A percentile compares a stretch with the other conserved stretches of the same genome.
phyloP scores from a whole-genome alignment of 2,113 vertebrate species.

The Numida meleagris region DNA sequence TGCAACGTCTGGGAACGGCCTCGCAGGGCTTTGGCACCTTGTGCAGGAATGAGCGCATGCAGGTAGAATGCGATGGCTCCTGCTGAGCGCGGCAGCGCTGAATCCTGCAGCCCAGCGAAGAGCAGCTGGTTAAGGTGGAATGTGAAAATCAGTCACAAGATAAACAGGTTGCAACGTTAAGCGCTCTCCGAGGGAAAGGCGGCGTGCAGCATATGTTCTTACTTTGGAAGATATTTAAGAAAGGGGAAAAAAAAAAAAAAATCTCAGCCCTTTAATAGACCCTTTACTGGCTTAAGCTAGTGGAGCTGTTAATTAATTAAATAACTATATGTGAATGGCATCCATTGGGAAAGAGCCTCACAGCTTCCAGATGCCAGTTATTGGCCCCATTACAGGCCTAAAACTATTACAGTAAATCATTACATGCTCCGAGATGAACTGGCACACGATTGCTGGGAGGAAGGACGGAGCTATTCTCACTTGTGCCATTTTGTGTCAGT shows the following conservation, averaged over 20 bases:
- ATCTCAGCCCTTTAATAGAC: conserved; percentile 45
- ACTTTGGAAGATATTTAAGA: conserved; percentile 32
- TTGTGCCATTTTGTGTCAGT: conserved; percentile 69
- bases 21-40: conserved; percentile 46
- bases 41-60: conserved; percentile 14
- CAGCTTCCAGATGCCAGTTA: conserved; percentile 75
- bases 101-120: not conserved
- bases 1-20: not conserved
- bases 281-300: conserved; percentile 51
- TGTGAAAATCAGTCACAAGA: conserved; percentile 59
- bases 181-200: conserved; percentile 3
- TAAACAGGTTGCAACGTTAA: conserved; percentile 67
- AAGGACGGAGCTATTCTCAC: conserved; percentile 65
- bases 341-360: conserved; percentile 68
- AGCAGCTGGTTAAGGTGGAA: conserved; percentile 68
- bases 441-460: conserved; percentile 52
- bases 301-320: conserved; percentile 74
- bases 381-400: conserved; percentile 57
- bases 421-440: conserved; percentile 60
- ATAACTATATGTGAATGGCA: conserved; percentile 67
- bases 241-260: not conserved
- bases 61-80: conserved; percentile 44
- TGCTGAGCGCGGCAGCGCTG: not conserved
- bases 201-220: conserved; percentile 31
- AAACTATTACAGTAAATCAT: conserved; percentile 70